Percentiles rank a stretch among this genome's conserved stretches.
phyloP scores from a whole-genome alignment of 2,797 vertebrate genomes.

The Echeneis naucrates region DNA sequence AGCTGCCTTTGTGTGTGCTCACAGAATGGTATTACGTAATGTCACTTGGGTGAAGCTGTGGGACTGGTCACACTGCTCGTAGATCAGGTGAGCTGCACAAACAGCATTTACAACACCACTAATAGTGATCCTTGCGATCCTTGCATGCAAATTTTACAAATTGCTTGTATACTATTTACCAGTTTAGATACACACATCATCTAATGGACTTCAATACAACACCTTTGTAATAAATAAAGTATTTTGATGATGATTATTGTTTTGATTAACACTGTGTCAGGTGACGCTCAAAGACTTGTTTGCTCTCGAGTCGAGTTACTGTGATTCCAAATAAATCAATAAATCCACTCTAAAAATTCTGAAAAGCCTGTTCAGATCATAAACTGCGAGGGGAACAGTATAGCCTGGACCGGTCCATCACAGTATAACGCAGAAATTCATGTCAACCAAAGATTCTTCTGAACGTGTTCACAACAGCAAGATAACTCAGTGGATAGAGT shows the following conservation, averaged over 20 bases:
- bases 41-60: conserved; percentile 41
- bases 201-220: background rate
- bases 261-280: background rate
- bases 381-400: background rate
- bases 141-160: background rate
- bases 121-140: too few species aligned
- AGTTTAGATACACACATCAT: background rate
- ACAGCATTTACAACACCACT: too few species aligned
- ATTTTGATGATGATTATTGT: background rate
- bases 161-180: background rate
- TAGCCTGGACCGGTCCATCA: background rate
- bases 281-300: background rate
- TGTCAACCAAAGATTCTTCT: background rate
- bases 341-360: conserved; percentile 33
- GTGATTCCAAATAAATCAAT: conserved; percentile 40
- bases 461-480: background rate
- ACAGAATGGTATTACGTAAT: conserved; percentile 56
- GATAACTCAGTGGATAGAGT: background rate
- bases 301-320: conserved; percentile 18
- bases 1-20: conserved; percentile 68
- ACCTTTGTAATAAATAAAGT: background rate
- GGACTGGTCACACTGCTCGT: conserved; percentile 46
- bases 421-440: background rate
- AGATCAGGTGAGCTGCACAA: too few species aligned
- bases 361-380: conserved; percentile 5